Conservation (phyloP, 2,888 invertebrate genomes). For the Acanthosoma haemorrhoidale region DNA sequence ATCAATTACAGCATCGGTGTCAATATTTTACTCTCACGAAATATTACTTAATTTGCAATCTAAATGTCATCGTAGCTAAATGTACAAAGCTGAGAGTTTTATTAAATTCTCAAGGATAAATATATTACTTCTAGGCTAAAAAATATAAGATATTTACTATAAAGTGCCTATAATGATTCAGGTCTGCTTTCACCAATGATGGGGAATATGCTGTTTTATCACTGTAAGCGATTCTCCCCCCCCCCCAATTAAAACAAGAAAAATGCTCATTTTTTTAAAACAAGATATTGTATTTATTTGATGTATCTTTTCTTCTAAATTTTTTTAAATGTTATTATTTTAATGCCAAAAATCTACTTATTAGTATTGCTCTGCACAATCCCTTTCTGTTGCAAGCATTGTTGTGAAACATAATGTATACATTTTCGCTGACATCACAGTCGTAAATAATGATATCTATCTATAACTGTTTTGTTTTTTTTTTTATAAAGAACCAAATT, state of each 20-base stretch:
- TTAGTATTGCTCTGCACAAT: neutral
- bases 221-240: no score
- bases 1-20: neutral
- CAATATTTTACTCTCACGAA: neutral
- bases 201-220: no score
- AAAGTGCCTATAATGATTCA: neutral
- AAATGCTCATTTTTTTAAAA: neutral
- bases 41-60: neutral
- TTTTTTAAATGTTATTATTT: neutral
- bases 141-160: neutral
- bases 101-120: no score
- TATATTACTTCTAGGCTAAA: neutral
- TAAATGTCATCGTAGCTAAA: neutral
- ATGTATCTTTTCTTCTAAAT: neutral
- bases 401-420: neutral
- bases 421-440: neutral
- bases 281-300: neutral
- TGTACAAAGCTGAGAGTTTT: constrained; percentile 1
- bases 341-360: neutral
- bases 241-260: no score
- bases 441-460: neutral
- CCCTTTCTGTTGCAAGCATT: neutral
- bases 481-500: constrained; percentile 1
- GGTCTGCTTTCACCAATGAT: no score
- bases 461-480: neutral